These are phyloP conservation scores for Parambassis ranga DNA, from an alignment of 2,797 vertebrate species.

Conservation along the genomic window DNA sequence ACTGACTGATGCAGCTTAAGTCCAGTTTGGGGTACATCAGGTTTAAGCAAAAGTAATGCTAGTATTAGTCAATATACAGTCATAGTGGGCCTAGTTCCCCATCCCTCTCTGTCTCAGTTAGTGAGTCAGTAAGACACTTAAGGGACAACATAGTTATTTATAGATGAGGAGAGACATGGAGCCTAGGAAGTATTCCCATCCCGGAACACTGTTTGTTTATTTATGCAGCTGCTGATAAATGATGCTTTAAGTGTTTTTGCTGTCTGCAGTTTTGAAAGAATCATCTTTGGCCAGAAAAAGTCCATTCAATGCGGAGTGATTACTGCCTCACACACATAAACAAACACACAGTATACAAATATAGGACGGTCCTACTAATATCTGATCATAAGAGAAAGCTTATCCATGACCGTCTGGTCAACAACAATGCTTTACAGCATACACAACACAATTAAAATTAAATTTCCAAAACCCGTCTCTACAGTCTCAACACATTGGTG, in stretches of 20 bases:
- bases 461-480: not conserved
- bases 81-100: not conserved
- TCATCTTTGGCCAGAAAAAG: too few relatives aligned
- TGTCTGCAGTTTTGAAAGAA: not conserved
- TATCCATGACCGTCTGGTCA: too few relatives aligned
- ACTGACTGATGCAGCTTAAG: too few relatives aligned
- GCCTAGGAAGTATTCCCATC: slow-evolving; percentile 21
- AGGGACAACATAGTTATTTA: slow-evolving; percentile 56
- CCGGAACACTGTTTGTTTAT: slow-evolving; percentile 39
- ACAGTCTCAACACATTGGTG: not conserved
- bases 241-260: not conserved
- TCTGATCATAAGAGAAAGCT: not conserved
- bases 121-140: slow-evolving; percentile 33
- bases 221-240: slow-evolving; percentile 5
- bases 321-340: not conserved
- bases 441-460: not conserved
- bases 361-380: too few relatives aligned
- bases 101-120: not conserved
- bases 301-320: too few relatives aligned
- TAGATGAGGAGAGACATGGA: slow-evolving; percentile 50
- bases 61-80: slow-evolving; percentile 4
- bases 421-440: too few relatives aligned
- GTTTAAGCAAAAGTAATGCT: not conserved
- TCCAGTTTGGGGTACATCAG: too few relatives aligned
- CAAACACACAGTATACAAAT: too few relatives aligned